Evolutionary conservation across 2,797 vertebrate species (phyloP), one percentile per base, ranked within the genome.

Genomic region (Melanotaenia boesemani): DNA sequence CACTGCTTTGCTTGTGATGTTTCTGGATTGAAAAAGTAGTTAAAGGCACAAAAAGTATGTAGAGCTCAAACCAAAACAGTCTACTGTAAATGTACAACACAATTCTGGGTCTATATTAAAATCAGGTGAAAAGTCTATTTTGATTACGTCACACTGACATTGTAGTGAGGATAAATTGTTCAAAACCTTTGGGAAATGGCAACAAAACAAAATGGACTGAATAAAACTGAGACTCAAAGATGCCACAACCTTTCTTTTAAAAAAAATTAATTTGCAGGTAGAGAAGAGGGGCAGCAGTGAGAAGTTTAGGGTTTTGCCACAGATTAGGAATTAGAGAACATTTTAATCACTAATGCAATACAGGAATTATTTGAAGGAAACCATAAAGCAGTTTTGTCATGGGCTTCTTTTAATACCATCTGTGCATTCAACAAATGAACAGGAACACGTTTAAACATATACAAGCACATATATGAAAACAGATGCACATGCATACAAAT

Each of bases 1-100:
- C 36, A 64, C 70, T 59, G 66, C 7, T 11, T 50, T 75, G 41
- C 39, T 30, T 83, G 54, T 83, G 70, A 80, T 80, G 56, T 81
- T 86, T 78, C 63, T 37, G 36, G 11, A 2, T 74, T 70, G 18
- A 64, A 67, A 63, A 61, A 48, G 81, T 28, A 72, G 37, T 63
- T 26, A 63, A 63, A 60, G 12, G 15, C 36, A 62, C 55, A 46
- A 68, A 67, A 63, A 67, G 10, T 1, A 52, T 28, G 9, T 24
- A 39, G 18, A 20, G 37, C 57, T 67, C 10, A 67, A 44, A 69
- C 20, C 12, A 58, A 67, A 72, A 70, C 20, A 20, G 32, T 50
- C 39, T 20, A 32, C 11, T 70, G 32, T 65, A 36, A 34, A 39
- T 58, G 11, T 54, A 34, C 48, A 32, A 41, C 10, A 57, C 69